Evolutionary conservation across 2,797 vertebrate genomes (phyloP), one percentile per base, ranked within the genome.

Genomic region (Spatula clypeata): DNA sequence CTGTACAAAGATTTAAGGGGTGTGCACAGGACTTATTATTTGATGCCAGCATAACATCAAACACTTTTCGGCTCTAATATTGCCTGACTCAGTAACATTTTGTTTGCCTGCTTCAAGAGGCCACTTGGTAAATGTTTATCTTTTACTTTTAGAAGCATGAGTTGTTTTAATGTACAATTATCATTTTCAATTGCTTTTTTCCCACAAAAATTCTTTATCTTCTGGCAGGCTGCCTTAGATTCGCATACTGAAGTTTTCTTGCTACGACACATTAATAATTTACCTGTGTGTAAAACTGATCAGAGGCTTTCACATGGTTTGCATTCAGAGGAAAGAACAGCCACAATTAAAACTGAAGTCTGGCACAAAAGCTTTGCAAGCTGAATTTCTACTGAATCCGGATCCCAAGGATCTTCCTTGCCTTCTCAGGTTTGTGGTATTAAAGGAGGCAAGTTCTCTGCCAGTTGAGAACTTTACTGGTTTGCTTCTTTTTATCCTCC

Each of bases 121-220:
- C 75, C 79, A 90, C 89, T 94, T 90, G 54, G 70, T 94, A 91
- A 94, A 91, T 84, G 76, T 95, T 94, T 94, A 62, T 80, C 62
- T 91, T 92, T 81, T 86, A 34, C 86, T 90, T 93, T 64, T 34
- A 90, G 76, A 94, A 92, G 34, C 36, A 94, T 83, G 55, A 81
- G 32, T 34, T 90, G 27, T 66, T 91, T 93, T 84, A 21, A 47
- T 44, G 32, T 88, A 27, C 62, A 64, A 73, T 83, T 58, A 58
- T 20, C 1, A 4, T 86, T 91, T 92, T 88, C 45, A 88, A 88
- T 81, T 87, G 24, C 62, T 91, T 90, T 11, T n/a, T 84, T 90
- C 85, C n/a, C 15, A 13, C 55, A 65, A 69, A 90, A 79, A 75
- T 55, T 55, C 65, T 81, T 91, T 72, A 24, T 73, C 42, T 90